phyloP scores from a whole-genome alignment of 2,113 vertebrate species.

The Synchiropus splendidus region DNA sequence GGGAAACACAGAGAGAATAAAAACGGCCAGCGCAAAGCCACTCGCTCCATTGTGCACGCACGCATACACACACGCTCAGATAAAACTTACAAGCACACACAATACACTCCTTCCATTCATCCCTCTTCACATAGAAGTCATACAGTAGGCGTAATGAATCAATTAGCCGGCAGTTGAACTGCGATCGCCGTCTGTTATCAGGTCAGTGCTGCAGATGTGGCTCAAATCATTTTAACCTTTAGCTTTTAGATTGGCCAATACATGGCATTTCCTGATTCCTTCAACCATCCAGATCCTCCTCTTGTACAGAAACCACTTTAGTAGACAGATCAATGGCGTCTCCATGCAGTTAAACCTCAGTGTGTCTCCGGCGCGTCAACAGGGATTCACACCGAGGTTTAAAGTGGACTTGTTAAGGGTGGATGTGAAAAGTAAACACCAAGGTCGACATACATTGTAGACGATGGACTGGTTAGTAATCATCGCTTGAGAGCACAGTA shows the following conservation, averaged over 20 bases:
- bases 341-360: conserved; percentile 60
- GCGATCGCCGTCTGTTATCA: too few species aligned
- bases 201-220: too few species aligned
- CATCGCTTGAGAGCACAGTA: conserved; percentile 30
- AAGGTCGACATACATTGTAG: conserved; percentile 46
- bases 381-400: conserved; percentile 40
- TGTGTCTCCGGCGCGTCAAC: conserved; percentile 15
- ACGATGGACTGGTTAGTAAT: conserved; percentile 64
- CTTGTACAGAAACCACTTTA: conserved; percentile 49
- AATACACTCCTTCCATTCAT: conserved; percentile 18
- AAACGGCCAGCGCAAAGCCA: conserved; percentile 92
- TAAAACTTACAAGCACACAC: conserved; percentile 7
- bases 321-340: conserved; percentile 42
- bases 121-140: conserved; percentile 26
- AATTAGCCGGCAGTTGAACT: neutral
- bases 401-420: conserved; percentile 52
- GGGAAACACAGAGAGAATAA: conserved; percentile 99
- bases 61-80: conserved; percentile 8
- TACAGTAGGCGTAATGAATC: conserved; percentile 21
- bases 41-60: conserved; percentile 15
- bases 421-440: conserved; percentile 48
- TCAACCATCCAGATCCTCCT: conserved; percentile 24
- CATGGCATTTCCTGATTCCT: too few species aligned
- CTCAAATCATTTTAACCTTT: too few species aligned
- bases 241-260: too few species aligned